Percentiles rank a stretch among this genome's conserved stretches.
Evolutionary conservation across 2,797 vertebrate species (phyloP).

Genomic region (Halcyon smyrnensis): DNA sequence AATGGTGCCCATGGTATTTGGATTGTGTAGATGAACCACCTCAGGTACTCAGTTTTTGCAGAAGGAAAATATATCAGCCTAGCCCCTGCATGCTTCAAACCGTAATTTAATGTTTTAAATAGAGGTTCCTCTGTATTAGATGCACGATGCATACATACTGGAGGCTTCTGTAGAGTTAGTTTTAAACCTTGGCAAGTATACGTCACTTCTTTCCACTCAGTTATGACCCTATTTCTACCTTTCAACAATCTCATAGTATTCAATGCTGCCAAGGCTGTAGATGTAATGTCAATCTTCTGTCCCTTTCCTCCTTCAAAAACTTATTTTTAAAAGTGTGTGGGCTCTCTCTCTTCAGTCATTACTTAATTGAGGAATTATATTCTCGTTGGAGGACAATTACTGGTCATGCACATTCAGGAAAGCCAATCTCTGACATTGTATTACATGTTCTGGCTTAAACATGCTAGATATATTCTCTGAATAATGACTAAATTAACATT

Average conservation of each 20-base stretch:
- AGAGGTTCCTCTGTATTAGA: not conserved
- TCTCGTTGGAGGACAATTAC: not conserved
- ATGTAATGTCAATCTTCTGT: not conserved
- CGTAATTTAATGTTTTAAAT: not conserved
- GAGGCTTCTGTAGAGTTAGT: not conserved
- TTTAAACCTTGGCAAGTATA: not conserved
- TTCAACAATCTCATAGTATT: not conserved
- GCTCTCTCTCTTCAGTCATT: not conserved
- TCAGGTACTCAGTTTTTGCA: not conserved
- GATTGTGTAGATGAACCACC: not conserved
- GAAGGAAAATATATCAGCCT: not conserved
- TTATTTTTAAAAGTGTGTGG: not conserved
- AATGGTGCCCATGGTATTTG: not conserved
- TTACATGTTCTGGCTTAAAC: not conserved
- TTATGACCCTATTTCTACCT: not conserved
- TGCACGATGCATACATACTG: not conserved
- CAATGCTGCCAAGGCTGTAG: not conserved
- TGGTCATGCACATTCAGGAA: not conserved
- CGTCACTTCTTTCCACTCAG: not conserved
- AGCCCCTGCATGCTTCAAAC: not conserved
- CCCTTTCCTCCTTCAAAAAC: not conserved
- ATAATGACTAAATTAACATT: not conserved
- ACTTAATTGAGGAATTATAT: not conserved
- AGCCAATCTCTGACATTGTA: not conserved
- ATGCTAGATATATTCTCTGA: not conserved